Conservation (phyloP, 2,113 vertebrate species). For the Oreochromis tanganicae region DNA sequence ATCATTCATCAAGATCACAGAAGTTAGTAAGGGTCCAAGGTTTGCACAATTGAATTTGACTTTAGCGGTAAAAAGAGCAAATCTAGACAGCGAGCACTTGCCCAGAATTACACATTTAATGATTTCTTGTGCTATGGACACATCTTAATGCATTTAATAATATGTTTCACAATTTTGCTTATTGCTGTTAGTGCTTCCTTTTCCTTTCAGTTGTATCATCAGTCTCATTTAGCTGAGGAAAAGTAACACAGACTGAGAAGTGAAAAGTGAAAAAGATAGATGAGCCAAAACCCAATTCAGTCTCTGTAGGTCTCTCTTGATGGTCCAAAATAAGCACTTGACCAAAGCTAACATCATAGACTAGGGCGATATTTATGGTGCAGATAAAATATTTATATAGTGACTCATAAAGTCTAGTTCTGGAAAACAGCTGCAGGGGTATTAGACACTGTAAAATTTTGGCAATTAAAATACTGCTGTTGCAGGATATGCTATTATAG, state of each 20-base stretch:
- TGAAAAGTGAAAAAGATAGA: conserved; percentile 47
- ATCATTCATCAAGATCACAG: not conserved
- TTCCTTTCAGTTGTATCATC: not conserved
- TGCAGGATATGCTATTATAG: not conserved
- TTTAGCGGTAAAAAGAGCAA: not conserved
- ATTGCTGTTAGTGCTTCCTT: not conserved
- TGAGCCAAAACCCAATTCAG: conserved; percentile 33
- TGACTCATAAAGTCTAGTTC: conserved; percentile 58
- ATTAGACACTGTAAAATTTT: conserved; percentile 36
- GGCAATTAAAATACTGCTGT: conserved; percentile 29
- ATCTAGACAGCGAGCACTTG: not conserved
- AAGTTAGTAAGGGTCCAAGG: not conserved
- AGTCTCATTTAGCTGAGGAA: not conserved
- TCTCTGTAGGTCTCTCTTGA: conserved; percentile 4
- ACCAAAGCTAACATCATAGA: conserved; percentile 62
- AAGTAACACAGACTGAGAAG: conserved; percentile 5
- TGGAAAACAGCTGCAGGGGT: conserved; percentile 59
- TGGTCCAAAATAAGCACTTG: conserved; percentile 67
- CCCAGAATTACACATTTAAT: not conserved
- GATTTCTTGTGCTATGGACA: not conserved
- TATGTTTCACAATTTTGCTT: not conserved
- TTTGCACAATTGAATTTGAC: not conserved
- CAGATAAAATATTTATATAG: conserved; percentile 66
- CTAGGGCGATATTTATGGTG: conserved; percentile 54
- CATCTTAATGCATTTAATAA: not conserved